These are phyloP conservation scores for Empidonax traillii DNA, from an alignment of 2,113 vertebrate species.

Conservation along the genomic window DNA sequence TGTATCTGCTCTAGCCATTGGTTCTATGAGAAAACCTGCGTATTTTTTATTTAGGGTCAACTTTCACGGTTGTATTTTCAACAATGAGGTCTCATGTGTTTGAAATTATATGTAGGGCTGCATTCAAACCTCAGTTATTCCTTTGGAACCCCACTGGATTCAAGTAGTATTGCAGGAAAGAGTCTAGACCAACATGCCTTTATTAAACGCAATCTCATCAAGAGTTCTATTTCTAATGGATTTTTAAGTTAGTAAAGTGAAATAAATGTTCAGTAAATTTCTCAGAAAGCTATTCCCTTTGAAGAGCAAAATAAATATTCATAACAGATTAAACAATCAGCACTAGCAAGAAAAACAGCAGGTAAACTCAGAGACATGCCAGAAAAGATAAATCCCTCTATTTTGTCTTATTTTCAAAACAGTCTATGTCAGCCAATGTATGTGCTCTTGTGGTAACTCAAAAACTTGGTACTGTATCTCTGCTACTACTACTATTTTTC, in stretches of 20 bases:
- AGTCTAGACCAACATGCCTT: background rate
- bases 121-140: background rate
- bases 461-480: background rate
- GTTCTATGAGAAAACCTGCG: background rate
- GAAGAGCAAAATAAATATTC: constrained; percentile 1
- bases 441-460: background rate
- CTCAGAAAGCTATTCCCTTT: background rate
- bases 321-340: background rate
- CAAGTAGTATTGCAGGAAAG: background rate
- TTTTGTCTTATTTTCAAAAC: background rate
- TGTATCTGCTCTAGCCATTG: background rate
- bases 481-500: background rate
- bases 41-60: background rate
- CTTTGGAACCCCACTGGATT: background rate
- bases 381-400: background rate
- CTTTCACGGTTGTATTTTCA: background rate
- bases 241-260: background rate
- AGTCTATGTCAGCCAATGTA: background rate
- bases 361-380: background rate
- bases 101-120: background rate
- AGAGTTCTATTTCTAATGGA: background rate
- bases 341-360: background rate
- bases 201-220: background rate
- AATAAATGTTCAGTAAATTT: background rate
- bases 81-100: background rate